Conservation (phyloP, 2,797 vertebrate species). For the Manis javanica region DNA sequence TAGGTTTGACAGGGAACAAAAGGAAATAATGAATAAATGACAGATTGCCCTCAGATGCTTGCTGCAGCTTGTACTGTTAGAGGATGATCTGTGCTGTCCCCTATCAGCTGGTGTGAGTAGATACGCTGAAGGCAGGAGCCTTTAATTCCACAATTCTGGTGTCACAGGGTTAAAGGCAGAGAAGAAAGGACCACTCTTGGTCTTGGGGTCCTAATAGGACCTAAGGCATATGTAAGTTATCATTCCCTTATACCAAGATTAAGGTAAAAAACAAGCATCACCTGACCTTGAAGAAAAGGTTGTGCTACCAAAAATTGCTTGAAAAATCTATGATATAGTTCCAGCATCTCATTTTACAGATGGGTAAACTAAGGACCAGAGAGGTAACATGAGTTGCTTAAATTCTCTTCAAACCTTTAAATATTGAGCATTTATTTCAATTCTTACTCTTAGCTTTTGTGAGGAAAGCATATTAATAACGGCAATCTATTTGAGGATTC, state of each 20-base stretch:
- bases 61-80: slow-evolving; percentile 5
- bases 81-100: background rate
- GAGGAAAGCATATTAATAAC: slow-evolving; percentile 45
- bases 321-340: slow-evolving; percentile 27
- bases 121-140: slow-evolving; percentile 23
- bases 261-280: background rate
- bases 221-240: background rate
- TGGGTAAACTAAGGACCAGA: background rate
- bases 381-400: background rate
- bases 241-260: background rate
- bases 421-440: slow-evolving; percentile 43
- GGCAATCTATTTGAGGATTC: background rate
- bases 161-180: slow-evolving; percentile 41
- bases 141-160: slow-evolving; percentile 1
- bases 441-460: slow-evolving; percentile 14
- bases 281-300: background rate
- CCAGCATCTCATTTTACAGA: slow-evolving; percentile 43
- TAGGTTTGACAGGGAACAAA: slow-evolving; percentile 55
- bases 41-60: slow-evolving; percentile 46
- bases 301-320: slow-evolving; percentile 10
- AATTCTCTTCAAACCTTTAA: slow-evolving; percentile 20
- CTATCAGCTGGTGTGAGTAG: slow-evolving; percentile 48
- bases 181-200: background rate
- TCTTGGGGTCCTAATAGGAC: background rate
- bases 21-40: slow-evolving; percentile 47